Percentiles rank a stretch among this genome's conserved stretches.
phyloP scores from a whole-genome alignment of 2,888 invertebrate genomes.

The Aproaerema taeniolella region DNA sequence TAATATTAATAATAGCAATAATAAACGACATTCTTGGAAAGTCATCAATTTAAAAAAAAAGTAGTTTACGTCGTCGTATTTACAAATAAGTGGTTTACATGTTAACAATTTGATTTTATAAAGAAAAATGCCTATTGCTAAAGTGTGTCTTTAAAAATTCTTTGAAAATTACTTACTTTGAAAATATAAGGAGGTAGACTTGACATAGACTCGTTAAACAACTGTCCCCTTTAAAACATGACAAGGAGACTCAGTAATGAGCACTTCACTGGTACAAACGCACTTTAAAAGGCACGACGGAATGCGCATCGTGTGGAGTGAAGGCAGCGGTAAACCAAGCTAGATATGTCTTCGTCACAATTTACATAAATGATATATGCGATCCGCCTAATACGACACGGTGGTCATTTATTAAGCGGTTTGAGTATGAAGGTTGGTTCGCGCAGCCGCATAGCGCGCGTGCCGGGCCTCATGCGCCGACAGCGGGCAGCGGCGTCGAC shows the following conservation, averaged over 20 bases:
- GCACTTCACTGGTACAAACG: conserved; percentile 45
- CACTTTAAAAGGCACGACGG: conserved; percentile 48
- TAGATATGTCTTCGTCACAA: conserved; percentile 77
- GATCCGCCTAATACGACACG: conserved; percentile 70
- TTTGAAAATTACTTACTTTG: too few species aligned
- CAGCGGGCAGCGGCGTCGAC: conserved; percentile 54
- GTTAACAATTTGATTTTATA: not conserved
- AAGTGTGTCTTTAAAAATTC: too few species aligned
- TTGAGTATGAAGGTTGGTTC: conserved; percentile 47
- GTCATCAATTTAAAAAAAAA: too few species aligned
- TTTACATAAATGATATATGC: conserved; percentile 77
- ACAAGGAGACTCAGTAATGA: conserved; percentile 32
- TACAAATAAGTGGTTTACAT: too few species aligned
- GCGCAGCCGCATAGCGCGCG: conserved; percentile 59
- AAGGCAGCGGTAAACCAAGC: conserved; percentile 54
- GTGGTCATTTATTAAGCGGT: conserved; percentile 70
- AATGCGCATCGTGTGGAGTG: conserved; percentile 68
- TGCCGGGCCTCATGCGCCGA: conserved; percentile 57
- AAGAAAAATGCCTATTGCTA: not conserved
- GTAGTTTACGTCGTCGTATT: too few species aligned
- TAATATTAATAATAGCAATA: too few species aligned
- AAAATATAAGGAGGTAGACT: too few species aligned
- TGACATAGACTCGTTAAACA: too few species aligned
- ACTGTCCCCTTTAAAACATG: too few species aligned
- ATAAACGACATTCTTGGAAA: too few species aligned